phyloP scores from a whole-genome alignment of 2,888 invertebrate species.

The Crossocerus cetratus region DNA sequence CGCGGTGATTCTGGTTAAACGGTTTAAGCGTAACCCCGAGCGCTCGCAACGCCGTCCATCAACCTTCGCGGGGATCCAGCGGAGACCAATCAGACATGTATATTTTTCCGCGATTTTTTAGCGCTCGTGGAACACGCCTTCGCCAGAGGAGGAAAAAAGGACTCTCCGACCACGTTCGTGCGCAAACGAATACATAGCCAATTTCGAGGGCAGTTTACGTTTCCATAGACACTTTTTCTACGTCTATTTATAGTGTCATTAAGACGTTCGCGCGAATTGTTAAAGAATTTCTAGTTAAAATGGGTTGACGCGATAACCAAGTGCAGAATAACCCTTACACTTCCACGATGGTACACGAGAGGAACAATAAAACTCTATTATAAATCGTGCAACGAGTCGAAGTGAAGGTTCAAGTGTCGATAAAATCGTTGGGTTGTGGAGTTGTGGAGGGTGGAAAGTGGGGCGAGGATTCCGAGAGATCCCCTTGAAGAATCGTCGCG shows the following conservation, averaged over 20 bases:
- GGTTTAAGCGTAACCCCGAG: conserved; percentile 16
- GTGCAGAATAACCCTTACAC: too few relatives aligned
- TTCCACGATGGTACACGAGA: too few relatives aligned
- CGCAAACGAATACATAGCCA: too few relatives aligned
- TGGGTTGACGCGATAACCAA: too few relatives aligned
- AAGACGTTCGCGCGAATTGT: too few relatives aligned
- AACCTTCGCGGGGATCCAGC: background rate
- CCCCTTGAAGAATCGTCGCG: conserved; percentile 28
- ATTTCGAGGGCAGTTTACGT: too few relatives aligned
- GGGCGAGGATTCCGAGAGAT: background rate
- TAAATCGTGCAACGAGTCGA: too few relatives aligned
- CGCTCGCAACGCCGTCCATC: conserved; percentile 14
- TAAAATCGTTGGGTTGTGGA: background rate
- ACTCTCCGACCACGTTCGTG: too few relatives aligned
- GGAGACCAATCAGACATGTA: conserved; percentile 5
- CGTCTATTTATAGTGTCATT: too few relatives aligned
- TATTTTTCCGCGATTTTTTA: conserved; percentile 4
- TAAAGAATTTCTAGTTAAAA: too few relatives aligned
- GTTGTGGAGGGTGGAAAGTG: conserved; percentile 7
- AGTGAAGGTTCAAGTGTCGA: background rate
- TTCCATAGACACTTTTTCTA: too few relatives aligned
- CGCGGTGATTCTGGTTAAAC: conserved; percentile 26
- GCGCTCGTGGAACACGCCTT: background rate
- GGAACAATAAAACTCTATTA: too few relatives aligned
- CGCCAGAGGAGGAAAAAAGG: background rate